A percentile compares a stretch with the other conserved stretches of the same genome.
Evolutionary conservation across 1,140 invertebrate genomes (phyloP).

Genomic region (Zaprionus taronus): DNA sequence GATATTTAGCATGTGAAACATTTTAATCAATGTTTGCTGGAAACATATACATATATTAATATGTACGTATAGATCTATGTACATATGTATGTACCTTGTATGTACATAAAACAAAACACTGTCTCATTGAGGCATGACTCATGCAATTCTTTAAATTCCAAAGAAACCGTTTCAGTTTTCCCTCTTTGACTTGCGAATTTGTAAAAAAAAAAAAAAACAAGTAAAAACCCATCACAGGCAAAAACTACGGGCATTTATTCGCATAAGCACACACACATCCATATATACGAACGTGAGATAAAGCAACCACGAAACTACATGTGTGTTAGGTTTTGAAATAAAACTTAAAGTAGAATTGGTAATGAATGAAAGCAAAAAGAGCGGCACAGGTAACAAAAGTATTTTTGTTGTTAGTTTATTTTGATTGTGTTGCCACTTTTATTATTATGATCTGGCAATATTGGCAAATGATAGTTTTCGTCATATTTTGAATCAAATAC

Average conservation of each 20-base stretch:
- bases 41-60: conserved; percentile 17
- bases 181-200: conserved; percentile 48
- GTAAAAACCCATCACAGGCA: not conserved
- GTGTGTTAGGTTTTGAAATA: conserved; percentile 31
- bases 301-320: conserved; percentile 13
- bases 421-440: conserved; percentile 16
- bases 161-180: conserved; percentile 48
- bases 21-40: not conserved
- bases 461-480: conserved; percentile 2
- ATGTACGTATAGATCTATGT: conserved; percentile 12
- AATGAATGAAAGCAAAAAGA: conserved; percentile 55
- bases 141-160: conserved; percentile 58
- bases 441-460: conserved; percentile 40
- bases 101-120: conserved; percentile 8
- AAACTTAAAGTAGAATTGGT: conserved; percentile 36
- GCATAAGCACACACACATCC: conserved; percentile 10
- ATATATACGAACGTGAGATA: not conserved
- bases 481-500: not conserved
- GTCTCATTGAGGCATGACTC: conserved; percentile 42
- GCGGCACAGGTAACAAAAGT: conserved; percentile 32
- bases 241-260: conserved; percentile 12
- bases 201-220: conserved; percentile 37
- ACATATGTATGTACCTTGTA: not conserved
- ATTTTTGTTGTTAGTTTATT: conserved; percentile 28
- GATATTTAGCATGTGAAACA: not conserved